These are phyloP conservation scores for Chauna torquata DNA, from an alignment of 2,113 vertebrate species.

Conservation along the genomic window DNA sequence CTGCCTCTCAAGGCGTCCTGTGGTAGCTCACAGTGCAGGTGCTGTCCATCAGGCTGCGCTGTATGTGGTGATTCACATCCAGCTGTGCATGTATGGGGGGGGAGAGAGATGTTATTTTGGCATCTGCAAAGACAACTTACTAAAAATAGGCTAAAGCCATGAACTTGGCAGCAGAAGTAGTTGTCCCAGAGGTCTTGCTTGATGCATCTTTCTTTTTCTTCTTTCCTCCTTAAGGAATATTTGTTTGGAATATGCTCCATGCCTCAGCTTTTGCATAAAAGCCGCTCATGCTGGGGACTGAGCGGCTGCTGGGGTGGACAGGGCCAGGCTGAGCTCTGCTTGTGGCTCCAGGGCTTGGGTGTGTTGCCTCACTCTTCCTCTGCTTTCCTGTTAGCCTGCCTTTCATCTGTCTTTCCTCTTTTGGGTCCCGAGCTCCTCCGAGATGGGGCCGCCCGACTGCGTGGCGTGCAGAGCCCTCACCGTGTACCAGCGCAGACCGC, in stretches of 20 bases:
- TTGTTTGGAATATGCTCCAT: neutral
- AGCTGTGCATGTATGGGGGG: neutral
- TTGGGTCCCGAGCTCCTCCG: neutral
- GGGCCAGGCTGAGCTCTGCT: neutral
- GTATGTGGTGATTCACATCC: neutral
- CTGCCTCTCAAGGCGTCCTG: neutral
- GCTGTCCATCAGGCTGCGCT: neutral
- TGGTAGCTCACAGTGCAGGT: neutral
- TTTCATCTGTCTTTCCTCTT: neutral
- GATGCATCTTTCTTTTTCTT: neutral
- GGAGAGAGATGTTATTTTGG: neutral
- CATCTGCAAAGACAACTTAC: neutral
- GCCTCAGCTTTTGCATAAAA: neutral
- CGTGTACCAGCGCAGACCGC: accelerated
- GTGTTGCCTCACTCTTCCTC: neutral
- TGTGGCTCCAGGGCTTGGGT: neutral
- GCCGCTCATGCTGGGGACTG: neutral
- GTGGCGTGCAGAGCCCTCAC: neutral
- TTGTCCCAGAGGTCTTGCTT: neutral
- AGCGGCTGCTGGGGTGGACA: neutral
- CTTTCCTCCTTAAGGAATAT: neutral
- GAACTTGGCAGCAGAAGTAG: neutral
- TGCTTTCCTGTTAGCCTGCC: neutral
- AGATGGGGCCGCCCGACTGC: accelerated
- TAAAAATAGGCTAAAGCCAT: neutral